Percentiles rank a stretch among this genome's conserved stretches.
phyloP scores from a whole-genome alignment of 2,113 vertebrate species.

The Ardeotis arabs region DNA sequence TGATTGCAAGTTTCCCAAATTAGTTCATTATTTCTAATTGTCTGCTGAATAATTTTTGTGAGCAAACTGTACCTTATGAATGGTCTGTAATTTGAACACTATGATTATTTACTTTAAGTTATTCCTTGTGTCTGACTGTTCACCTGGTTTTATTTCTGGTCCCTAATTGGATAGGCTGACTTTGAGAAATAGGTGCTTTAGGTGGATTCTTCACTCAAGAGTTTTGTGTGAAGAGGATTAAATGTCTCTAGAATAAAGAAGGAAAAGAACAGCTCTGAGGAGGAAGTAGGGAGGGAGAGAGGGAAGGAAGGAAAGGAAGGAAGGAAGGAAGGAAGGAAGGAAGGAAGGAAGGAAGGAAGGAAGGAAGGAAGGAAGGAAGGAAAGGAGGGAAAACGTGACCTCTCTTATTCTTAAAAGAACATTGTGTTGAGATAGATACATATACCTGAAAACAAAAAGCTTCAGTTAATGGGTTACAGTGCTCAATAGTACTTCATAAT shows the following conservation, averaged over 20 bases:
- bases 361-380: too few relatives aligned
- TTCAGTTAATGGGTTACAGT: background rate
- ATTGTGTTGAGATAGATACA: background rate
- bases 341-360: too few relatives aligned
- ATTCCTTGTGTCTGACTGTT: background rate
- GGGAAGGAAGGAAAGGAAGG: too few relatives aligned
- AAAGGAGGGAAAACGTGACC: too few relatives aligned
- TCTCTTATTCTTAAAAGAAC: background rate
- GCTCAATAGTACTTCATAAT: background rate
- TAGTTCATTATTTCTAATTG: constrained; percentile 69
- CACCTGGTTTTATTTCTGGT: constrained; percentile 24
- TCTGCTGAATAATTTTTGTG: constrained; percentile 57
- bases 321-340: background rate
- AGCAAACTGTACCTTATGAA: constrained; percentile 38
- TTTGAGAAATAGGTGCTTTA: background rate
- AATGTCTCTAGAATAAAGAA: background rate
- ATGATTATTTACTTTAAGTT: constrained; percentile 46
- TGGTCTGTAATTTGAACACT: constrained; percentile 49
- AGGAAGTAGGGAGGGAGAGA: background rate
- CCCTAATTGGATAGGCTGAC: background rate
- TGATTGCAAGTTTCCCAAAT: constrained; percentile 35
- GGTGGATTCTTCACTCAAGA: background rate
- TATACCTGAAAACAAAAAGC: background rate
- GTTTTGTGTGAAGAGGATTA: background rate
- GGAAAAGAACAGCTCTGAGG: background rate